Evolutionary conservation across 2,113 vertebrate genomes (phyloP).

Genomic region (Xyliphius kryptos): DNA sequence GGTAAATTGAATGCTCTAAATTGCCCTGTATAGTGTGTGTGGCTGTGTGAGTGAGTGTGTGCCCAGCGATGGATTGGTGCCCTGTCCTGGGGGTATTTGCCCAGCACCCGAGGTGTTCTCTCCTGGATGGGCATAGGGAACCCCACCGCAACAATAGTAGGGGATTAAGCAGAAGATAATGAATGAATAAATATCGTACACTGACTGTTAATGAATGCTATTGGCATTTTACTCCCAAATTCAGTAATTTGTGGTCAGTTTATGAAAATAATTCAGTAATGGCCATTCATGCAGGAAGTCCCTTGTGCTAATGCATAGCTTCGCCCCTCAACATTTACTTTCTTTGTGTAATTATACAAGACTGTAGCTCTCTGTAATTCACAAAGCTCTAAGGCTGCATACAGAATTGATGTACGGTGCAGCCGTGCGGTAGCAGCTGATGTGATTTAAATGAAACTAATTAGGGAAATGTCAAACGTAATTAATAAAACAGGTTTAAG

Average conservation of each 20-base stretch:
- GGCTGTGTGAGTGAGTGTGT: no score
- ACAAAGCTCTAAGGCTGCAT: constrained; percentile 62
- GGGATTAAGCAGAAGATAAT: no score
- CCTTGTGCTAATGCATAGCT: constrained; percentile 31
- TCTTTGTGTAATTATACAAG: constrained; percentile 50
- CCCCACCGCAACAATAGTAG: no score
- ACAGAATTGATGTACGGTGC: constrained; percentile 80
- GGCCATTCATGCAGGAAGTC: constrained; percentile 18
- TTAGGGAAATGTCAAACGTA: constrained; percentile 94
- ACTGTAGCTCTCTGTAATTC: constrained; percentile 49
- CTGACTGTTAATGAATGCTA: no score
- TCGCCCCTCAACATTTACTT: constrained; percentile 39
- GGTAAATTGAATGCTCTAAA: no score
- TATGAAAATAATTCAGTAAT: constrained; percentile 6
- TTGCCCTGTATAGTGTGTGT: no score
- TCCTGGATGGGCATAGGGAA: no score
- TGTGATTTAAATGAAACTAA: constrained; percentile 97
- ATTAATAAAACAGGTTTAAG: constrained; percentile 95
- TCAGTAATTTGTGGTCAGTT: constrained; percentile 8
- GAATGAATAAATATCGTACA: no score
- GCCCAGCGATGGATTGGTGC: no score
- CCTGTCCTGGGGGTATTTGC: no score
- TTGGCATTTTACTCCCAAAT: constrained; percentile 1
- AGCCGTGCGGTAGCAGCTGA: constrained; percentile 82
- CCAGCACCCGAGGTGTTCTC: no score